These are phyloP conservation scores for Corticium candelabrum DNA, from an alignment of 37 sponge, comb jelly and placozoan species.

Conservation along the genomic window DNA sequence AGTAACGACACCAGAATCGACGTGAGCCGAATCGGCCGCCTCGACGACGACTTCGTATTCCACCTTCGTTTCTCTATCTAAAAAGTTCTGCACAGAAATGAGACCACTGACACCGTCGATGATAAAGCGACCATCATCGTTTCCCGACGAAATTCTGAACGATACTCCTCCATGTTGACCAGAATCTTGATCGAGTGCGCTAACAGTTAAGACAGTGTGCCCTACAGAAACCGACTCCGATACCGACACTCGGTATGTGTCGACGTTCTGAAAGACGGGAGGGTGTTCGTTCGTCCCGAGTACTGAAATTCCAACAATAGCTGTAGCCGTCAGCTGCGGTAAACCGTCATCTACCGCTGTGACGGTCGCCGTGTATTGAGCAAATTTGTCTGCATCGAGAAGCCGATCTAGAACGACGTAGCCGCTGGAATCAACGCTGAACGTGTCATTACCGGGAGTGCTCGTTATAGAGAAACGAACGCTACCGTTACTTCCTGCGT, in stretches of 20 bases:
- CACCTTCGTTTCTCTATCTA: conserved; percentile 36
- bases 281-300: not conserved
- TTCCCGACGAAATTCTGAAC: not conserved
- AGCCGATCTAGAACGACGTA: not conserved
- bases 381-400: not conserved
- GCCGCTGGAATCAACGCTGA: not conserved
- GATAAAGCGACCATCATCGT: not conserved
- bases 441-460: not conserved
- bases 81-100: conserved; percentile 19
- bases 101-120: conserved; percentile 11
- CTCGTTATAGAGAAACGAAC: conserved; percentile 19
- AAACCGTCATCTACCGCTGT: not conserved
- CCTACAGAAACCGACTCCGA: not conserved
- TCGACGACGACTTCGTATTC: conserved; percentile 13
- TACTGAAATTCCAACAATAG: not conserved
- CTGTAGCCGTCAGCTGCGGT: not conserved
- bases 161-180: not conserved
- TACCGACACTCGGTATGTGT: not conserved
- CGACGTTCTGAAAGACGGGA: not conserved
- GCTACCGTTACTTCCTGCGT: not conserved
- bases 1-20: not conserved
- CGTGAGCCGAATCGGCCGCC: conserved; percentile 21
- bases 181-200: not conserved
- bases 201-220: not conserved
- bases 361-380: not conserved